Base-by-base conservation (phyloP, 2,113 vertebrate genomes). In the Lanius collurio region DNA sequence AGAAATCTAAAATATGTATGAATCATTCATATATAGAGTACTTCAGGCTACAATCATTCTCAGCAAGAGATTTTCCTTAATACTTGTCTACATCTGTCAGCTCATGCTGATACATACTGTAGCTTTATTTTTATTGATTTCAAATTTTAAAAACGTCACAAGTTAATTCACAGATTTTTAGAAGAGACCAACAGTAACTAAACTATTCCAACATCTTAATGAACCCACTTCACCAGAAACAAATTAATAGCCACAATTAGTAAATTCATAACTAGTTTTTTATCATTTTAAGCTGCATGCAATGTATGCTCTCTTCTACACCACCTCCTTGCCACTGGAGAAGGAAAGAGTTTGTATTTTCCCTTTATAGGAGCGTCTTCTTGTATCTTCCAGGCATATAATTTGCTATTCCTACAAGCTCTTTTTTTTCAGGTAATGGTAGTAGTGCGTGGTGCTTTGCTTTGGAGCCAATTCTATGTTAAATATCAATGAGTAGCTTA, bases 91-190 rank as follows among this genome's bases (percentile, higher is more conserved):
- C 92, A 92, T 94, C 89, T 97, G 95, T 95, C 92, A 93, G 92
- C 87, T 94, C 91, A 80, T 63, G 85, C 92, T 93, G 97, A 96
- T 93, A 95, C 91, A 95, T 77, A 94, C 80, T 84, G 65, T 87
- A 94, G 90, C 55, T 94, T 75, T 96, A 83, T 90, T 93, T 96
- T 95, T 92, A 96, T 96, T 95, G 88, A 96, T 96, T 96, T 93
- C 60, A 94, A 90, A 93, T 84, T 92, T 96, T 82, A 76, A 86
- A 82, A 89, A 53, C 9, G 41, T 87, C 94, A 87, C 76, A 92
- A 94, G 83, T 93, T 93, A 95, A 95, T 95, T 94, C 86, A 84
- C 73, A 84, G 88, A 83, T 83, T 80, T 92, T 93, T 53, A 68
- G 49, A 95, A 95, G 57, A 93, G n/a, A 89, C 56, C 77, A 92